A percentile compares a stretch with the other conserved stretches of the same genome.
Evolutionary conservation across 2,797 vertebrate species (phyloP).

Genomic region (Lepilemur septentrionalis): DNA sequence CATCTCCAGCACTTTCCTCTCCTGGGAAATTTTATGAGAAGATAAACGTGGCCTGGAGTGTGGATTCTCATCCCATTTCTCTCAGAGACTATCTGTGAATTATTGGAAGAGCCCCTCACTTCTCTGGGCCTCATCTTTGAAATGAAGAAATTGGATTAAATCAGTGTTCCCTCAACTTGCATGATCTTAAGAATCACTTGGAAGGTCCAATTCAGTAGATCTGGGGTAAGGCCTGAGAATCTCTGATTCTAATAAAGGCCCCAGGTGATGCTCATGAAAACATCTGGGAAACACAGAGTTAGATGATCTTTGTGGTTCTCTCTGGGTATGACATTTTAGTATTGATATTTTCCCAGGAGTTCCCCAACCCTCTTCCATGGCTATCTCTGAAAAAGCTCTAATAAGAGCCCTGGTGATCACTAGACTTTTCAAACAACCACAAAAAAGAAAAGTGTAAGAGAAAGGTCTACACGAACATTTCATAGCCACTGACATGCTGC

Average conservation of each 20-base stretch:
- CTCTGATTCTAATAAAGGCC: neutral
- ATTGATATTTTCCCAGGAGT: neutral
- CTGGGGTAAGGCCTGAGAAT: neutral
- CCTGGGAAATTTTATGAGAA: neutral
- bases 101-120: neutral
- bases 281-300: neutral
- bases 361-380: neutral
- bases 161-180: neutral
- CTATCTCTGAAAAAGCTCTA: neutral
- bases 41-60: fast-evolving
- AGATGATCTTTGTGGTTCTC: neutral
- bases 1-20: neutral
- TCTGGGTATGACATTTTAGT: neutral
- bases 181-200: neutral
- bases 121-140: neutral
- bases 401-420: neutral
- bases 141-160: neutral
- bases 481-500: too few species aligned
- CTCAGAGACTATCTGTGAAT: neutral
- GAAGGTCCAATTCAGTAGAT: neutral
- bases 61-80: neutral
- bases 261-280: neutral
- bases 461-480: neutral
- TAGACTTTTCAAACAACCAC: neutral
- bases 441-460: neutral